phyloP scores from a whole-genome alignment of 2,888 invertebrate species.

The Trissolcus brochymenae region DNA sequence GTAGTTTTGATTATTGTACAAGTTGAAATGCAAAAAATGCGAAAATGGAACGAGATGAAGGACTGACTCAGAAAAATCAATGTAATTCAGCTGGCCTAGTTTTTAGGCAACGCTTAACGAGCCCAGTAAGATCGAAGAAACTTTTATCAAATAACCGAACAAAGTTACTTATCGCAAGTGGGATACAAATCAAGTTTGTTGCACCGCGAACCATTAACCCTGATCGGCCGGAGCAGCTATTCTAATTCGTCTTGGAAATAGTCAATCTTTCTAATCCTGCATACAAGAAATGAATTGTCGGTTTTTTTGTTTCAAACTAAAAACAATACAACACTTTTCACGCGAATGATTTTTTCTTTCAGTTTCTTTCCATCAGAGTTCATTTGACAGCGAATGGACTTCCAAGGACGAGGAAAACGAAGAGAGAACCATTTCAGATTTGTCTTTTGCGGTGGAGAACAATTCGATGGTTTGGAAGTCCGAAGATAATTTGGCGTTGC shows the following conservation, averaged over 20 bases:
- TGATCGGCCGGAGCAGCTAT: slow-evolving; percentile 24
- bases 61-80: slow-evolving; percentile 45
- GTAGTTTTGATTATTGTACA: slow-evolving; percentile 8
- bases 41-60: slow-evolving; percentile 31
- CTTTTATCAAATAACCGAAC: slow-evolving; percentile 47
- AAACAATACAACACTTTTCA: not conserved
- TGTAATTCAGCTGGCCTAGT: slow-evolving; percentile 50
- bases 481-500: slow-evolving; percentile 52
- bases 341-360: slow-evolving; percentile 4
- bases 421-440: slow-evolving; percentile 56
- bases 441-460: slow-evolving; percentile 42
- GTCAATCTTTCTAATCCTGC: slow-evolving; percentile 15
- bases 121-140: slow-evolving; percentile 47
- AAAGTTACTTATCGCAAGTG: slow-evolving; percentile 32
- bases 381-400: slow-evolving; percentile 64
- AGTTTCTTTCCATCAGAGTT: slow-evolving; percentile 74
- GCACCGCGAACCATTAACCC: slow-evolving; percentile 49
- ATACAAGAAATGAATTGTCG: not conserved
- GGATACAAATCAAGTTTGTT: slow-evolving; percentile 42
- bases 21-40: slow-evolving; percentile 13
- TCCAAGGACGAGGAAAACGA: slow-evolving; percentile 53
- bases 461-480: slow-evolving; percentile 60
- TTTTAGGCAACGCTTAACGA: slow-evolving; percentile 44
- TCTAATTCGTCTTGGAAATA: slow-evolving; percentile 35
- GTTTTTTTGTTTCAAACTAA: not conserved